Conservation (phyloP, 2,888 invertebrate genomes). For the Perizoma flavofasciatum region DNA sequence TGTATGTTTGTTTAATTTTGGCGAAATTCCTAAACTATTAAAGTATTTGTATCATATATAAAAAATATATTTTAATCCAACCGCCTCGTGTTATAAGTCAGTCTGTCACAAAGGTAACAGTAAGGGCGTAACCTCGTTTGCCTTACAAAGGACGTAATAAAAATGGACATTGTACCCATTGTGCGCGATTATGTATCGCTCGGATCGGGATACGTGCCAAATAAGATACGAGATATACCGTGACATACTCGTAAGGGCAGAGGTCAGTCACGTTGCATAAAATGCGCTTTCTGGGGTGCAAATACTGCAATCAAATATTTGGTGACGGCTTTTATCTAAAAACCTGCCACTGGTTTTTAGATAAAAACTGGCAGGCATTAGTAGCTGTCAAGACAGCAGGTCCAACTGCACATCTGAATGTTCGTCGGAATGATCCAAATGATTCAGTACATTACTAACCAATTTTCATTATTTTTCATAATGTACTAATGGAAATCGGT, state of each 20-base stretch:
- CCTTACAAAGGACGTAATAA: constrained; percentile 66
- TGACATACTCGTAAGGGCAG: not conserved
- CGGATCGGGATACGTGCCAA: constrained; percentile 26
- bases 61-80: constrained; percentile 17
- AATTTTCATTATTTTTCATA: too few species aligned
- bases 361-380: too few species aligned
- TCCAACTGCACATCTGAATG: too few species aligned
- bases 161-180: constrained; percentile 49
- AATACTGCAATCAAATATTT: too few species aligned
- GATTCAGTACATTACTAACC: too few species aligned
- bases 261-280: constrained; percentile 10
- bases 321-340: too few species aligned
- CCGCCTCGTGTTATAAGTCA: constrained; percentile 35
- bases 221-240: constrained; percentile 13
- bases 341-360: too few species aligned
- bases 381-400: too few species aligned
- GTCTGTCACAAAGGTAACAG: constrained; percentile 34
- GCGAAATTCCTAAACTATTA: too few species aligned
- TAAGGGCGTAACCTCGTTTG: constrained; percentile 52
- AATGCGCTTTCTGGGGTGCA: constrained; percentile 1
- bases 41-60: not conserved
- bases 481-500: too few species aligned
- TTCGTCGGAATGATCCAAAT: too few species aligned
- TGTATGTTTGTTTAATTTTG: too few species aligned
- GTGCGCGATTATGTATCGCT: constrained; percentile 28